Conservation (phyloP, 2,797 vertebrate genomes). For the Sebastes alutus region DNA sequence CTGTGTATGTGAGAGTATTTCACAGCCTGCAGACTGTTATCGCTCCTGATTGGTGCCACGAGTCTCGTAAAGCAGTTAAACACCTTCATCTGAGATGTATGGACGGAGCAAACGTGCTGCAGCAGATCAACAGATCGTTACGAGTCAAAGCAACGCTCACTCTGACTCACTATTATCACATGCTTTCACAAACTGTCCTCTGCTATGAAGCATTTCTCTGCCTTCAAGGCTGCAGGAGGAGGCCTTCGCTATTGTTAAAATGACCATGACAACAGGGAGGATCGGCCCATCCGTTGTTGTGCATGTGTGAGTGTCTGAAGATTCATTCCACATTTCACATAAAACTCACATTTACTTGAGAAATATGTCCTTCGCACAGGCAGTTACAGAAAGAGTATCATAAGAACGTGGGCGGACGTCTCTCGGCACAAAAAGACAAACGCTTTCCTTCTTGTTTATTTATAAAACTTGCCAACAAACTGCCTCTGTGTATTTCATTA, state of each 20-base stretch:
- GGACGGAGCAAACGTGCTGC: neutral
- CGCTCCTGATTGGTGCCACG: neutral
- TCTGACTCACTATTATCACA: neutral
- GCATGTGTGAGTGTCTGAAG: neutral
- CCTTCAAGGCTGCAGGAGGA: neutral
- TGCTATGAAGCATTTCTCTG: neutral
- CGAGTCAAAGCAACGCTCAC: no score
- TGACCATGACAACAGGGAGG: neutral
- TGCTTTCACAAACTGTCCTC: neutral
- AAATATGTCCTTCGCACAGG: neutral
- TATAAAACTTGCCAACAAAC: neutral
- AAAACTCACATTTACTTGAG: neutral
- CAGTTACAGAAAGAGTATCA: neutral
- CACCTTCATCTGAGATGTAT: constrained; percentile 3
- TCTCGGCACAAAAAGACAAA: neutral
- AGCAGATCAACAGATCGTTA: constrained; percentile 23
- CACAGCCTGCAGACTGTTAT: neutral
- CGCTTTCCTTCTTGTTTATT: neutral
- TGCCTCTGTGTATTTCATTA: neutral
- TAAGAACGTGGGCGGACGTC: neutral
- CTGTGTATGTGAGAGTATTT: neutral
- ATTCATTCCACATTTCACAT: constrained; percentile 2
- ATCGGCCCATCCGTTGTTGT: constrained; percentile 29
- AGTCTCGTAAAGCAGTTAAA: constrained; percentile 21
- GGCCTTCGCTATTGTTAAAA: constrained; percentile 12